Evolutionary conservation across 2,797 vertebrate genomes (phyloP).

Genomic region (Cyclura pinguis): DNA sequence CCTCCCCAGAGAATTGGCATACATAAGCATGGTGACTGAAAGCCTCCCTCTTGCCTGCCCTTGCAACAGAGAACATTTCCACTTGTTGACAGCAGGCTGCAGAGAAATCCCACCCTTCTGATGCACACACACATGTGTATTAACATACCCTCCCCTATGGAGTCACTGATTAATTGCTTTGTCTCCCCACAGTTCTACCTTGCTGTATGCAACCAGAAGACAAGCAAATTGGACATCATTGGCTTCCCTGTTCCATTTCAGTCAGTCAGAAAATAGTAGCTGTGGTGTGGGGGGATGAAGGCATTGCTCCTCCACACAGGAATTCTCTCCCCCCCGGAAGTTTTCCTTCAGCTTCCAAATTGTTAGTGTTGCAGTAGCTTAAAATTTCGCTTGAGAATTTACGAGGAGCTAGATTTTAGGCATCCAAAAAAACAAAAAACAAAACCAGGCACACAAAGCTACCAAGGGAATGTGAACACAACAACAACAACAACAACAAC

Average conservation of each 20-base stretch:
- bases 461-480: no score
- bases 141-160: not conserved
- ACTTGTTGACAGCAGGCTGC: not conserved
- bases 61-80: conserved; percentile 23
- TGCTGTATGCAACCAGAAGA: not conserved
- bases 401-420: no score
- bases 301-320: no score
- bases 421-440: no score
- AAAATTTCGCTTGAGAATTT: no score
- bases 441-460: no score
- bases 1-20: conserved; percentile 8
- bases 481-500: no score
- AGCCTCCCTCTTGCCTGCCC: not conserved
- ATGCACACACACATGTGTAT: not conserved
- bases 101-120: not conserved
- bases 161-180: not conserved
- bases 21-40: conserved; percentile 45
- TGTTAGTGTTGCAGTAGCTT: no score
- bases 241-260: not conserved
- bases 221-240: not conserved
- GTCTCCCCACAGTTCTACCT: not conserved
- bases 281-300: no score
- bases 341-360: no score
- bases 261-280: not conserved
- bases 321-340: not conserved